phyloP scores from a whole-genome alignment of 2,113 vertebrate species.

The Pica pica region DNA sequence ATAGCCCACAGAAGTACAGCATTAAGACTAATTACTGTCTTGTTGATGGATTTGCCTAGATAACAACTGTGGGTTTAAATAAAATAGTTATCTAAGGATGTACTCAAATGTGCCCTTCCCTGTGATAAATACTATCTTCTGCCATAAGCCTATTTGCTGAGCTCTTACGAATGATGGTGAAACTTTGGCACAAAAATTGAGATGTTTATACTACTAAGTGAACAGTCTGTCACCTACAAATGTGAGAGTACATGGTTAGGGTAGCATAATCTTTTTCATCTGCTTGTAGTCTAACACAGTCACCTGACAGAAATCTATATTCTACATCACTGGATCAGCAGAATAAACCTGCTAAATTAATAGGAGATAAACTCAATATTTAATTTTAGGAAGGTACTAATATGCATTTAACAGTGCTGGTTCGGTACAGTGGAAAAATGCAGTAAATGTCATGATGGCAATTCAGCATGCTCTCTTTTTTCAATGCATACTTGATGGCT shows the following conservation, averaged over 20 bases:
- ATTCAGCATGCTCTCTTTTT: not conserved
- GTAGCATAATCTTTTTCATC: not conserved
- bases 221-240: slow-evolving; percentile 22
- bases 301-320: slow-evolving; percentile 16
- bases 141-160: not conserved
- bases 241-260: slow-evolving; percentile 18
- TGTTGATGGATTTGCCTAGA: not conserved
- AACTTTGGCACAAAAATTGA: not conserved
- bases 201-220: not conserved
- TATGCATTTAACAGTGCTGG: not conserved
- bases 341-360: slow-evolving; percentile 7
- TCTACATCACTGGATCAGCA: not conserved
- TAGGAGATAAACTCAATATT: not conserved
- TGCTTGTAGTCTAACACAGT: slow-evolving; percentile 1
- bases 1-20: not conserved
- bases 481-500: slow-evolving; percentile 38
- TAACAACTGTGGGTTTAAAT: not conserved
- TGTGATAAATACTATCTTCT: not conserved
- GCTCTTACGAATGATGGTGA: not conserved
- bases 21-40: not conserved
- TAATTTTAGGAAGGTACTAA: not conserved
- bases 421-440: not conserved
- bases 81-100: not conserved
- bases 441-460: not conserved
- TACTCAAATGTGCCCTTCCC: not conserved